These are phyloP conservation scores for Sarcophaga caerulescens DNA, from an alignment of 2,888 invertebrate species.

Conservation along the genomic window DNA sequence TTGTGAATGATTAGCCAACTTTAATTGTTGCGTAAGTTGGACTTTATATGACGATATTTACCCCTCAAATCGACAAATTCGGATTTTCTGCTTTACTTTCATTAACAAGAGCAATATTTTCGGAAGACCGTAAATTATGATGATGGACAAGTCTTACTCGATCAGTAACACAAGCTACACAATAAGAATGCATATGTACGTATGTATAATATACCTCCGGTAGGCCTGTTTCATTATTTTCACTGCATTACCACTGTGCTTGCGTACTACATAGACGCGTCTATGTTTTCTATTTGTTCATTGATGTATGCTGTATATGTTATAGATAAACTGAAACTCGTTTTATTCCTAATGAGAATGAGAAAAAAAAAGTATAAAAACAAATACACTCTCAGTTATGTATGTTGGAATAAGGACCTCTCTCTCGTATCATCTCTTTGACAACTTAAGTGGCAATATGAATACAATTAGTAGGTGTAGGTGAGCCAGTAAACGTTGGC, in stretches of 20 bases:
- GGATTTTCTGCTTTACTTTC: too few species aligned
- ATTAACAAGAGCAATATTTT: too few species aligned
- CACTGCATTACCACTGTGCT: background rate
- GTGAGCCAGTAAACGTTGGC: background rate
- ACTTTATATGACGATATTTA: too few species aligned
- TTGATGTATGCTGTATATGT: conserved; percentile 43
- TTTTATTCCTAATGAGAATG: conserved; percentile 2
- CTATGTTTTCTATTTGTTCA: conserved; percentile 50
- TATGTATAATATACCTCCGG: too few species aligned
- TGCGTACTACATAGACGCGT: conserved; percentile 32
- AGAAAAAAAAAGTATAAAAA: background rate
- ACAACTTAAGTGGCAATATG: conserved; percentile 43
- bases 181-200: too few species aligned
- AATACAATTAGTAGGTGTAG: conserved; percentile 39
- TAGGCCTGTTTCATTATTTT: too few species aligned
- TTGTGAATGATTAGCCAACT: too few species aligned
- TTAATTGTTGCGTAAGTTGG: too few species aligned
- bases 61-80: too few species aligned
- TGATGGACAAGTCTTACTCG: too few species aligned
- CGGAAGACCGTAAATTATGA: too few species aligned
- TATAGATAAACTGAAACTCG: conserved; percentile 44
- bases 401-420: conserved; percentile 9
- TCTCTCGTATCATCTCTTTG: conserved; percentile 21
- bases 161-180: too few species aligned
- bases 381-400: background rate